Base-by-base conservation (phyloP, 2,113 vertebrate species). In the Notarius quadriscutis region DNA sequence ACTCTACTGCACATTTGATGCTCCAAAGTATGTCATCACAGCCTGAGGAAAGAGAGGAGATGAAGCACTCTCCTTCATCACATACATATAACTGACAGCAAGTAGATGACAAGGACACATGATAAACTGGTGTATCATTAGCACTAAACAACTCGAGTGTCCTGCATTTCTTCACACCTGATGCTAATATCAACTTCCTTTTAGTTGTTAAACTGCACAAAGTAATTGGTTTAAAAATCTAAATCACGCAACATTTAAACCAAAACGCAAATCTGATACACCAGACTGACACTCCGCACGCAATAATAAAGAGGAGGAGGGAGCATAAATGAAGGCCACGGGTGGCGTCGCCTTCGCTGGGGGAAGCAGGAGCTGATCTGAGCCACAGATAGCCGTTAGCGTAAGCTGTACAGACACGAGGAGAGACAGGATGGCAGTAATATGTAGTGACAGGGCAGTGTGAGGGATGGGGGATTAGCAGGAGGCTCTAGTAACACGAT, bases 381-480 rank as follows among this genome's bases (percentile, higher is more conserved):
- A 87, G 86, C 34, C 22, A 10, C 74, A 89, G 81, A 79, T 51
- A 72, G 85, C 84, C 74, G 77, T 86, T 86, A 85, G 72, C 57
- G 30, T 86, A 71, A 87, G 69, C 87, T 84, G 87, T 75, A 83
- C 86, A 75, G 69, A 79, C 4, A 7, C 62, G 53, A 25, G 22
- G 10, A 79, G 69, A 79, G 63, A 60, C 65, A 27, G n/a, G 10
- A 71, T 17, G 25, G 48, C 14, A 62, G 62, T 91, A 89, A 90
- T 89, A 34, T 55, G 82, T 83, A 80, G 86, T 90, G 91, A 90
- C 91, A 88, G 86, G 58, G 53, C 67, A 75, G 75, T 17, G 22
- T 74, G 63, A 72, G 60, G 86, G 72, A 25, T 53, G 57, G 74
- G 57, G 84, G 25, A 34, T 58, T 80, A 30, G 17, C 27, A 30